These are phyloP conservation scores for Stratiomys singularior DNA, from an alignment of 2,888 invertebrate species.

Conservation along the genomic window DNA sequence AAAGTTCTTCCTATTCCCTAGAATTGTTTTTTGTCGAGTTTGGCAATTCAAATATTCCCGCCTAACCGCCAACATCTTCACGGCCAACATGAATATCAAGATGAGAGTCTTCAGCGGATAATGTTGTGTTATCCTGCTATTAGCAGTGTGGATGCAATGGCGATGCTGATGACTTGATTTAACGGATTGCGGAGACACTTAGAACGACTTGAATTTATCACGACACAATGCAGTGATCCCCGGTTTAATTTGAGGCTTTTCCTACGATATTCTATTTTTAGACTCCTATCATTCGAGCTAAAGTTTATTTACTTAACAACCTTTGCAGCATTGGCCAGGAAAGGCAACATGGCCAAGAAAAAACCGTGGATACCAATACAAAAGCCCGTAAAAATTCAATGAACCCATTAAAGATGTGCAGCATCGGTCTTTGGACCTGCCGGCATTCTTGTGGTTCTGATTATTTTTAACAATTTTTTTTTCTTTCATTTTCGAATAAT, in stretches of 20 bases:
- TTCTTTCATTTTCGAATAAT: not conserved
- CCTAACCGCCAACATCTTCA: not conserved
- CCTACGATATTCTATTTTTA: conserved; percentile 4
- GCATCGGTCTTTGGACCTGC: not conserved
- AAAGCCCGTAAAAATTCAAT: not conserved
- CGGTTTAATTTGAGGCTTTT: not conserved
- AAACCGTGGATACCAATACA: not conserved
- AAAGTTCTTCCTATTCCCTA: not conserved
- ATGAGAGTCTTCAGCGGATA: not conserved
- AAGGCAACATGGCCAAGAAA: not conserved
- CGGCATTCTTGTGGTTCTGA: not conserved
- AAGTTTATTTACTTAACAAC: not conserved
- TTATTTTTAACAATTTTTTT: not conserved
- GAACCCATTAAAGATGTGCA: not conserved
- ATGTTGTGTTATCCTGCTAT: too few relatives aligned
- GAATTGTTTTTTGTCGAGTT: not conserved
- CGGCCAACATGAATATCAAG: not conserved
- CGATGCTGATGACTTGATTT: conserved; percentile 12
- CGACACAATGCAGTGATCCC: not conserved
- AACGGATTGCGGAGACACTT: not conserved
- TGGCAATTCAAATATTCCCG: not conserved
- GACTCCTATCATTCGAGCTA: not conserved
- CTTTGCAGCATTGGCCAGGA: not conserved
- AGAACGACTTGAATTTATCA: not conserved
- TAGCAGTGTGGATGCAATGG: not conserved